Conservation (phyloP, 2,888 invertebrate species). For the Diaprepes abbreviatus region DNA sequence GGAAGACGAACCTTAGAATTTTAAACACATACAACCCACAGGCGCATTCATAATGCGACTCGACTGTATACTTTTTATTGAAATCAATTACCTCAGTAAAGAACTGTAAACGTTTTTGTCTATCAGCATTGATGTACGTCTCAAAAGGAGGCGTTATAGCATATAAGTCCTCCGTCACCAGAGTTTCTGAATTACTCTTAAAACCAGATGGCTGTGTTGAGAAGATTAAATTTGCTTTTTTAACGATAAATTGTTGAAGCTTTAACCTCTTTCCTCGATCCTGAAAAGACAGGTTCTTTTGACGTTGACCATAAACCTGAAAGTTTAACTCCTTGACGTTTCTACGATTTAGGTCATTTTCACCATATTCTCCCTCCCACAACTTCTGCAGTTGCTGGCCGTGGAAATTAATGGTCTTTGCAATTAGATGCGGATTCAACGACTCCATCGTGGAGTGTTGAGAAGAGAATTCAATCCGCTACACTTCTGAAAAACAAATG, state of each 20-base stretch:
- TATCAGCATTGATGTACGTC: conserved; percentile 85
- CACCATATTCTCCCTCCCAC: conserved; percentile 88
- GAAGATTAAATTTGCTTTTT: conserved; percentile 85
- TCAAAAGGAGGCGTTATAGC: conserved; percentile 91
- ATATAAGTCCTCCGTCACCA: conserved; percentile 75
- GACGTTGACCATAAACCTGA: conserved; percentile 82
- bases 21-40: too few relatives aligned
- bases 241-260: conserved; percentile 88
- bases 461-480: not conserved
- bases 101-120: conserved; percentile 81
- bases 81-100: conserved; percentile 88
- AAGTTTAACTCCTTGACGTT: conserved; percentile 77
- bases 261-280: conserved; percentile 87
- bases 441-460: conserved; percentile 65
- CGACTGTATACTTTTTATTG: too few relatives aligned
- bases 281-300: conserved; percentile 86
- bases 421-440: conserved; percentile 73
- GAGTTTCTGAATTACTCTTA: conserved; percentile 60
- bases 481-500: not conserved
- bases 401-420: conserved; percentile 85
- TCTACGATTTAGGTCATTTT: conserved; percentile 77
- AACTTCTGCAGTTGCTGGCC: conserved; percentile 90
- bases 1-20: too few relatives aligned
- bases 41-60: too few relatives aligned
- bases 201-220: conserved; percentile 69